Evolutionary conservation across 2,113 vertebrate genomes (phyloP), one percentile per base, ranked within the genome.

Genomic region (Lagopus muta): DNA sequence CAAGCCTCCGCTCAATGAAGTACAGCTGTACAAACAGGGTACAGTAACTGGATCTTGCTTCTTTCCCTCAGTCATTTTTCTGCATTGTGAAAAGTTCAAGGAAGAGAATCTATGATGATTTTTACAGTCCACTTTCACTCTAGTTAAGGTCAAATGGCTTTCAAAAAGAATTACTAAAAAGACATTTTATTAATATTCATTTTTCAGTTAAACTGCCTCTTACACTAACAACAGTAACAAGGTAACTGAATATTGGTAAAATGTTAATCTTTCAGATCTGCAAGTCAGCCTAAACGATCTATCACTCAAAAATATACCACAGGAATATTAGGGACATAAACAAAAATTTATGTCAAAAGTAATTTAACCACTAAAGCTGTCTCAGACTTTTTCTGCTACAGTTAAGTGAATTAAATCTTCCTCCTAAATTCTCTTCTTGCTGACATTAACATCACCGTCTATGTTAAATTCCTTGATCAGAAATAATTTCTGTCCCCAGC

Each of bases 11-110:
- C 93, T 97, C 96, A 94, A 97, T 97, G 96, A 97, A 97, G 76
- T 90, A 94, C 97, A 99, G 98, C 99, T 99, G 98, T 98, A 97
- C 96, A 99, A 99, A 99, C 98, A 99, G 74, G 57, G 92, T 82
- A 95, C 82, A 71, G 96, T 97, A 95, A 97, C 95, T 95, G 92
- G 96, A 98, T 97, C 96, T 96, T 88, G 92, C 66, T 89, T 95
- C 86, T 93, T 94, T 89, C 86, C 71, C 80, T 95, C 96, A 86
- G 81, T 81, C 94, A 95, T 92, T 97, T 97, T 97, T 93, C 83
- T 97, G 93, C 87, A 96, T 88, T 95, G 66, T 89, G 86, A 87
- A 97, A 97, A 97, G 93, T 91, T 97, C 95, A 97, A 94, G 92
- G 84, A 95, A 96, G 93, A 78, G 92, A 95, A 97, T 93, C 92